Evolutionary conservation across 2,113 vertebrate genomes (phyloP).

Genomic region (Pituophis catenifer): DNA sequence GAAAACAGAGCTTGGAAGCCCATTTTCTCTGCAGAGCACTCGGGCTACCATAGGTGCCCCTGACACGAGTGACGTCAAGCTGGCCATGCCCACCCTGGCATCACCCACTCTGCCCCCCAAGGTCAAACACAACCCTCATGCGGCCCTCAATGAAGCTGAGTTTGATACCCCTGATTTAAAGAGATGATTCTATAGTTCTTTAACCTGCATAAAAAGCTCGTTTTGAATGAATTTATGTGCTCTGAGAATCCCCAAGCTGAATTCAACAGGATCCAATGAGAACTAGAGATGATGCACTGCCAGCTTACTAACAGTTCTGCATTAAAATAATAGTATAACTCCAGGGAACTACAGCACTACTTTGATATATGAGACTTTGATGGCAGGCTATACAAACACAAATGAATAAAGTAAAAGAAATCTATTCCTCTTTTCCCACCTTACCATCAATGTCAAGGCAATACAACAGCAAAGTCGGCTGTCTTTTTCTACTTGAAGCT

Average conservation of each 20-base stretch:
- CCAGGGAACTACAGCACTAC: constrained; percentile 17
- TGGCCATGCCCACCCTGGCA: too few relatives aligned
- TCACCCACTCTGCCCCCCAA: too few relatives aligned
- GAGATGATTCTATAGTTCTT: not conserved
- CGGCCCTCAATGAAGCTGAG: too few relatives aligned
- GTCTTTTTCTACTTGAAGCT: constrained; percentile 14
- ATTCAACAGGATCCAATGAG: not conserved
- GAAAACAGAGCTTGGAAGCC: too few relatives aligned
- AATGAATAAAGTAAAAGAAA: constrained; percentile 22
- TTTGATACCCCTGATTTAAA: not conserved
- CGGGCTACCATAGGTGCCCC: too few relatives aligned
- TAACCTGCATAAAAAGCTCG: not conserved
- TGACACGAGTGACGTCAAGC: too few relatives aligned
- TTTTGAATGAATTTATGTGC: not conserved
- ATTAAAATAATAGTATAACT: constrained; percentile 22
- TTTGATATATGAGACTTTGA: constrained; percentile 31
- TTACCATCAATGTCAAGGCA: constrained; percentile 9
- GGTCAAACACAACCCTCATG: too few relatives aligned
- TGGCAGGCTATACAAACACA: constrained; percentile 21
- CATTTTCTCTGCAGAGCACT: too few relatives aligned
- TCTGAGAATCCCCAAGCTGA: not conserved
- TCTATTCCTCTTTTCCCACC: not conserved
- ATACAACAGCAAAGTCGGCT: constrained; percentile 3
- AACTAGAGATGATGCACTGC: not conserved
- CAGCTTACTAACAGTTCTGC: not conserved